Base-by-base conservation (phyloP, 2,113 vertebrate genomes). In the Crotalus helleri region DNA sequence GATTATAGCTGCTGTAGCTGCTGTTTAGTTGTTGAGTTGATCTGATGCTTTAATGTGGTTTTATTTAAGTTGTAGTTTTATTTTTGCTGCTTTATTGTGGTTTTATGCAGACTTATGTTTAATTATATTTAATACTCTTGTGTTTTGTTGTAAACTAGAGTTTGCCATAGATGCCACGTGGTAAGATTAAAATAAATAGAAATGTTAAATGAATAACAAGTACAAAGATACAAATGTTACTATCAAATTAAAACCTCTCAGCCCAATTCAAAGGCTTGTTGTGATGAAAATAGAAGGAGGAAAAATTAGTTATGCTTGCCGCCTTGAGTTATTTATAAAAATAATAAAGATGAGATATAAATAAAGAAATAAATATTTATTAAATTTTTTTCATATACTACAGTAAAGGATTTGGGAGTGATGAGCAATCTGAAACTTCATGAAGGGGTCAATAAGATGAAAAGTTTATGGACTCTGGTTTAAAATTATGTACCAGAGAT, bases 71-170 rank as follows among this genome's bases (percentile, higher is more conserved):
- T 91, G 53, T 85, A 24, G 85, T 85, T 91, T 58, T 46, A 46
- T 13, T 85, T 91, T 21, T 91, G 39, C 13, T 59, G 15, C 44
- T 86, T 91, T 86, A 91, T 59, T 91, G 55, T 87, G 55, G 91
- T 51, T 91, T 86, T 86, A 19, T 49, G 81, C 91, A 85, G 3
- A 91, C 8, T 91, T 86, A 49, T 91, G 59, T 91, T 86, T 91
- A 91, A 55, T 91, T 86, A 86, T 61, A 57, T 91, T 86, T 91
- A 91, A 87, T 91, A 87, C n/a, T 58, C 29, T n/a, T 29, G 53
- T 24, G 54, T 44, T 85, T 91, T 85, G 21, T 59, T n/a, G 10
- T 46, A 91, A 87, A 4, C 9, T 58, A 23, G 26, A 91, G 24
- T 46, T 44, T 59, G 58, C 44, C 23, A 5, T 86, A 91, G 12